These are phyloP conservation scores for Ctenopoma kingsleyae DNA, from an alignment of 2,797 vertebrate genomes.

Conservation along the genomic window DNA sequence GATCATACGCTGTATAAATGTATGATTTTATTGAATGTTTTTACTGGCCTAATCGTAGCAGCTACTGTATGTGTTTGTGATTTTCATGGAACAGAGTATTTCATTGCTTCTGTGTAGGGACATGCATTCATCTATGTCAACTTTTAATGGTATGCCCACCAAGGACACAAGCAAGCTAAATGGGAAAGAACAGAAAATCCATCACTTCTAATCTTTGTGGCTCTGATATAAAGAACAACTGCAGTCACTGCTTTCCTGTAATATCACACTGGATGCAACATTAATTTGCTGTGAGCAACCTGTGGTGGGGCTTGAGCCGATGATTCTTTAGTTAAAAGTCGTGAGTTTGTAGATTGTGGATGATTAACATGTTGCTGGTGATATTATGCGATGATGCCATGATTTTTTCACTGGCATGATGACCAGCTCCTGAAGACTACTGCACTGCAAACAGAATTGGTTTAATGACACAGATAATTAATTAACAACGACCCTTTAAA, in stretches of 20 bases:
- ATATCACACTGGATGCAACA: conserved; percentile 8
- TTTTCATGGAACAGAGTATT: not conserved
- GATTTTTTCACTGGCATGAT: not conserved
- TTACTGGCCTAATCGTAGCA: not conserved
- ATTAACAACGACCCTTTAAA: not conserved
- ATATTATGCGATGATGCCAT: not conserved
- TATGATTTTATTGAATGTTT: not conserved
- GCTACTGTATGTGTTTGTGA: conserved; percentile 6
- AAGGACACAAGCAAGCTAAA: conserved; percentile 40
- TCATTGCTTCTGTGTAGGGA: conserved; percentile 6
- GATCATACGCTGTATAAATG: not conserved
- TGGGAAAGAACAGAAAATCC: conserved; percentile 42
- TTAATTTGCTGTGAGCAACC: not conserved
- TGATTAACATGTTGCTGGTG: not conserved
- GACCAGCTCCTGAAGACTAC: not conserved
- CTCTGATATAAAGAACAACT: conserved; percentile 27
- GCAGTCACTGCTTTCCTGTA: conserved; percentile 12
- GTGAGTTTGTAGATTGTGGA: not conserved
- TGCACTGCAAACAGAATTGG: not conserved
- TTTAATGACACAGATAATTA: not conserved
- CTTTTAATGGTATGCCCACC: conserved; percentile 36
- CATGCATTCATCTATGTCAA: conserved; percentile 23
- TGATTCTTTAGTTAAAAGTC: not conserved
- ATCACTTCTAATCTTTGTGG: conserved; percentile 46
- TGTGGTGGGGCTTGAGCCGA: not conserved